Evolutionary conservation across 1,140 invertebrate species (phyloP), one percentile per base, ranked within the genome.

Genomic region (Drosophila prosaltans): DNA sequence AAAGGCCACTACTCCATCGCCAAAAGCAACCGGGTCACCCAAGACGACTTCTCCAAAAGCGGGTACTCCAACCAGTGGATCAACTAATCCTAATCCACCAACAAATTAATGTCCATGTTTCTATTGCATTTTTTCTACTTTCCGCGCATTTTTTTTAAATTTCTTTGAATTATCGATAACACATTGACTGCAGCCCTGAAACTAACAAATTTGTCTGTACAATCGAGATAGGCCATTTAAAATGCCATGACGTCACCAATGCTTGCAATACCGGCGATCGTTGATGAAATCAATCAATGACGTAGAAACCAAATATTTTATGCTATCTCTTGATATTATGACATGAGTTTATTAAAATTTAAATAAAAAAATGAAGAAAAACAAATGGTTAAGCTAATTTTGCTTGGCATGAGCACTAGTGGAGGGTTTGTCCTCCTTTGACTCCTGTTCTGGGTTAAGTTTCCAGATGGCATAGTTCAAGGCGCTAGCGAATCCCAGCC

Each of bases 401-500:
- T 63, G 51, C 57, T 84, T 84, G 7, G 28, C 39, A n/a, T 70
- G 60, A 26, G 45, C 21, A 21, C 73, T 70, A n/a, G 66, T 64
- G 2, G 74, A 61, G n/a, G 74, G 74, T 32, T 77, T 70, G 41
- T 78, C 74, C 21, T 78, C 78, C 21, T 55, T 61, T 8, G n/a
- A 9, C 32, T 66, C 30, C 51, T 78, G 51, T 26, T 88, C 63
- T 0, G 84, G 81, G 30, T 88, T 88, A 0, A 88, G 78, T 4
- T 90, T 88, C 81, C 68, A 85, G 48, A 88, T 78, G 67, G 84
- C 74, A 36, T 85, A 88, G 62, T 88, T 88, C n/a, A 88, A 62
- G 2, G 84, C 80, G 2, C 84, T 86, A 9, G 96, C 97, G 64
- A 96, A 93, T 2, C 94, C 93, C n/a, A 95, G 90, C 97, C 97